Evolutionary conservation across 2,113 vertebrate species (phyloP).

Genomic region (Microcebus jonahi): DNA sequence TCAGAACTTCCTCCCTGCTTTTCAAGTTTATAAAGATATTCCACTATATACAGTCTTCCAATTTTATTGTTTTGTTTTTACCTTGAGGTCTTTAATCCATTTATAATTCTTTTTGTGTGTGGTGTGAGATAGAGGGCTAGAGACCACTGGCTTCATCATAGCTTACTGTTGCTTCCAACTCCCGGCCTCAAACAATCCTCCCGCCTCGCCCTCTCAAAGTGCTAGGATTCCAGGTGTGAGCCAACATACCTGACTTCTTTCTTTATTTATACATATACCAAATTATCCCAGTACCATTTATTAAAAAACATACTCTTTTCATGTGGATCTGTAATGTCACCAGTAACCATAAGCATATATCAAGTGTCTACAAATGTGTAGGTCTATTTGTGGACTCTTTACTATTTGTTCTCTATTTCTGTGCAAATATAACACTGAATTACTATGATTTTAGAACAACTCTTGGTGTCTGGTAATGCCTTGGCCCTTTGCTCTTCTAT

Average conservation of each 20-base stretch:
- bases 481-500: background rate
- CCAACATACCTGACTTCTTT: background rate
- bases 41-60: background rate
- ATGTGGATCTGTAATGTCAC: background rate
- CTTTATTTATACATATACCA: background rate
- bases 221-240: background rate
- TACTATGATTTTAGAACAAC: background rate
- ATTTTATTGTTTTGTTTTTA: slow-evolving; percentile 25
- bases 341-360: background rate
- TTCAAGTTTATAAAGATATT: slow-evolving; percentile 11
- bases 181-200: no score
- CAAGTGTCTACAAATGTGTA: background rate
- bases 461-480: background rate
- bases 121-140: background rate
- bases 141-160: no score
- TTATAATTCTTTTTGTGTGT: background rate
- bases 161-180: no score
- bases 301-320: background rate
- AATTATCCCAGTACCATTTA: background rate
- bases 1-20: background rate
- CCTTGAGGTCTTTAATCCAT: background rate
- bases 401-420: background rate
- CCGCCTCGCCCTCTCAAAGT: no score
- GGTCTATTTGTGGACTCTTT: background rate
- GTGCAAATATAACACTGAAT: background rate